A percentile compares a stretch with the other conserved stretches of the same genome.
phyloP scores from a whole-genome alignment of 2,888 invertebrate genomes.

The Camptogramma bilineatum region DNA sequence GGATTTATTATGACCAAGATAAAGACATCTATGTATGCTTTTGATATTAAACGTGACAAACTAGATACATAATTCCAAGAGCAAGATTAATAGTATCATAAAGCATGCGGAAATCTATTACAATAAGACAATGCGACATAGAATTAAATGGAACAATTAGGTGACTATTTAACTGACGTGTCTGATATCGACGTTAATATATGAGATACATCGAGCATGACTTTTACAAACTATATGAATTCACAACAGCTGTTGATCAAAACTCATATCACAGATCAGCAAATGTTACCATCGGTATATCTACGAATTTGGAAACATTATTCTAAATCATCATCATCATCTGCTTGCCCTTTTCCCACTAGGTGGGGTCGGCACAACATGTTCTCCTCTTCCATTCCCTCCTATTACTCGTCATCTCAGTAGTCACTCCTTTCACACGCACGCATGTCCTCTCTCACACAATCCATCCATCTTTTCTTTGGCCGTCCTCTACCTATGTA shows the following conservation, averaged over 20 bases:
- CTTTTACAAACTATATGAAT: conserved; percentile 10
- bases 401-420: too few relatives aligned
- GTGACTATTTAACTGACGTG: conserved; percentile 23
- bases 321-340: too few relatives aligned
- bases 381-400: too few relatives aligned
- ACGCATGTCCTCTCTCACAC: too few relatives aligned
- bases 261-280: neutral
- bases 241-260: conserved; percentile 14
- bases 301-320: too few relatives aligned
- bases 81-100: conserved; percentile 25
- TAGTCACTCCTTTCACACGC: too few relatives aligned
- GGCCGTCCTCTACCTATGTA: too few relatives aligned
- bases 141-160: conserved; percentile 31
- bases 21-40: neutral
- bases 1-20: neutral
- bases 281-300: neutral
- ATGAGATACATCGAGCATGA: conserved; percentile 26
- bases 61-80: conserved; percentile 19
- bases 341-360: too few relatives aligned
- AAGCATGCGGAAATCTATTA: conserved; percentile 29
- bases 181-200: conserved; percentile 23
- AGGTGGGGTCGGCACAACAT: too few relatives aligned
- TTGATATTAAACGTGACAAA: conserved; percentile 17
- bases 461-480: too few relatives aligned
- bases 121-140: conserved; percentile 28